Evolutionary conservation across 2,797 vertebrate species (phyloP).

Genomic region (Pseudochaenichthys georgianus): DNA sequence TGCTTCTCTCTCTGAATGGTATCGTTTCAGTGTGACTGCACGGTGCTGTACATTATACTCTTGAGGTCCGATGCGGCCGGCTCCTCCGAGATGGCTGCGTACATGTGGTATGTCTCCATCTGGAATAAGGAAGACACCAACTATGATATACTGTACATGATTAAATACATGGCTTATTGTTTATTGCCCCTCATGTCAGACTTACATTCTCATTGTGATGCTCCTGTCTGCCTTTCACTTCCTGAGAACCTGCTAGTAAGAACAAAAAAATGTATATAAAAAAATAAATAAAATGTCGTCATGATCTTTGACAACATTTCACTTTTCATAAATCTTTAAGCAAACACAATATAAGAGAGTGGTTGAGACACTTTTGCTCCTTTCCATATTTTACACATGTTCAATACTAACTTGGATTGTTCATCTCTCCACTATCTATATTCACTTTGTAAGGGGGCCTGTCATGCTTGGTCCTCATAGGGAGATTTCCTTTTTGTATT

Average conservation of each 20-base stretch:
- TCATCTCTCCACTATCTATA: too few species aligned
- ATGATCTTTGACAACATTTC: not conserved
- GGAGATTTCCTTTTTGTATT: too few species aligned
- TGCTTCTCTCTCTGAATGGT: not conserved
- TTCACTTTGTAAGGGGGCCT: too few species aligned
- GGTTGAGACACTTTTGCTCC: too few species aligned
- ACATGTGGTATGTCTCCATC: conserved; percentile 36
- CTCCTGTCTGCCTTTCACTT: not conserved
- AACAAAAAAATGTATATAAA: not conserved
- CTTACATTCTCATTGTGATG: conserved; percentile 28
- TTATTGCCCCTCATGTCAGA: not conserved
- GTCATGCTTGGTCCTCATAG: too few species aligned
- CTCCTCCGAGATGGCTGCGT: conserved; percentile 35
- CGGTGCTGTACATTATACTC: conserved; percentile 2
- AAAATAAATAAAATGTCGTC: too few species aligned
- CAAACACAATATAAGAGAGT: too few species aligned
- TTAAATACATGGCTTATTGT: too few species aligned
- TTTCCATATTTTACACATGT: too few species aligned
- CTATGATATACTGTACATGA: too few species aligned
- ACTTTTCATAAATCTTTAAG: not conserved
- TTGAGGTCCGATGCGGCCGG: not conserved
- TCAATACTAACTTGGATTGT: too few species aligned
- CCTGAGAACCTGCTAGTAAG: not conserved
- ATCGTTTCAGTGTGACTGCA: conserved; percentile 14
- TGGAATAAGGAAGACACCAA: conserved; percentile 8